phyloP scores from a whole-genome alignment of 2,888 invertebrate genomes.

The Phorcus lineatus region DNA sequence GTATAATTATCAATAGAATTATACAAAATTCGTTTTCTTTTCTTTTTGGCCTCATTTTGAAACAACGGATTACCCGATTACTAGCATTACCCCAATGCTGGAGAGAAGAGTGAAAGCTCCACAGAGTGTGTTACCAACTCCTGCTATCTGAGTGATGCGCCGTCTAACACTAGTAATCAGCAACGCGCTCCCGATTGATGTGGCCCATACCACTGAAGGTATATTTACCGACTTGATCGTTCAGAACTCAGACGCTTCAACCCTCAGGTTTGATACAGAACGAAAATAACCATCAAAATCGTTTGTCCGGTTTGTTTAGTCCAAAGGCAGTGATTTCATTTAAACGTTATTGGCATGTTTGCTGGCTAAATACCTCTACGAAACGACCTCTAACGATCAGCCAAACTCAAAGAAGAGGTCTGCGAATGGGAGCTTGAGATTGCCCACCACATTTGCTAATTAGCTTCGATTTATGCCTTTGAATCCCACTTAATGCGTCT shows the following conservation, averaged over 20 bases:
- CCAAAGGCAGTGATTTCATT: background rate
- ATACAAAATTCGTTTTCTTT: no score
- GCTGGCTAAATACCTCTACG: constrained; percentile 14
- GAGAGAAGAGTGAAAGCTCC: no score
- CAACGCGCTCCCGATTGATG: no score
- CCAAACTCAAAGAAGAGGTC: background rate
- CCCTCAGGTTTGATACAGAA: background rate
- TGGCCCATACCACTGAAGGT: background rate
- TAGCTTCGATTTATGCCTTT: constrained; percentile 29
- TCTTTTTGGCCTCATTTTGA: no score
- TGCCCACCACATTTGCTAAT: constrained; percentile 22
- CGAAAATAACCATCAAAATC: background rate
- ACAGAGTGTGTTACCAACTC: no score
- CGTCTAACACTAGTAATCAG: no score
- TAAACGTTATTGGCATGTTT: constrained; percentile 4
- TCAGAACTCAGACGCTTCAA: background rate
- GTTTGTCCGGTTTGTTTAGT: background rate
- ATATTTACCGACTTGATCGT: background rate
- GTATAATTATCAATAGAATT: no score
- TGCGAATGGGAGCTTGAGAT: background rate
- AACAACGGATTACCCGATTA: no score
- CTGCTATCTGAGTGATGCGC: no score
- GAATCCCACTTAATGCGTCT: constrained; percentile 19
- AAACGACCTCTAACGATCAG: background rate
- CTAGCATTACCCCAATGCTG: no score